phyloP scores from a whole-genome alignment of 2,797 vertebrate genomes.

The Melanotaenia boesemani region DNA sequence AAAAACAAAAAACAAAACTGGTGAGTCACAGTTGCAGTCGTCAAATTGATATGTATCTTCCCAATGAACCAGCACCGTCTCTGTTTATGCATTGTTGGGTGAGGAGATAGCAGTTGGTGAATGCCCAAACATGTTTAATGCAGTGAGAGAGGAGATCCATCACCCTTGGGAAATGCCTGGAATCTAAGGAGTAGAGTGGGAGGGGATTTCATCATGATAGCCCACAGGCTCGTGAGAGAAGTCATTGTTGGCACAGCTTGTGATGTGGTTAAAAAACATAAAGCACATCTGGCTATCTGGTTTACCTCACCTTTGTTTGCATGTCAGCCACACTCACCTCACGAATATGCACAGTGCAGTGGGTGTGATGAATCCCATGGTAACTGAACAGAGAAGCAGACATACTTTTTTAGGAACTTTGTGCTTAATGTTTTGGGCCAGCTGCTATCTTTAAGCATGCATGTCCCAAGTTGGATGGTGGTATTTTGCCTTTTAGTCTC shows the following conservation, averaged over 20 bases:
- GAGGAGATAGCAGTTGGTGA: conserved; percentile 29
- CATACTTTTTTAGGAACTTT: conserved; percentile 18
- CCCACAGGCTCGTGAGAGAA: conserved; percentile 50
- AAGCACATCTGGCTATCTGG: conserved; percentile 60
- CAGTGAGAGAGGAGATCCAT: conserved; percentile 42
- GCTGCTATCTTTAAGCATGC: conserved; percentile 16
- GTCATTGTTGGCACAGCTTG: conserved; percentile 49
- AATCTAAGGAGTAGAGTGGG: conserved; percentile 64
- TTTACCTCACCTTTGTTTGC: conserved; percentile 56
- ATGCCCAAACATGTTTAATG: conserved; percentile 65
- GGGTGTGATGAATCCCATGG: conserved; percentile 5
- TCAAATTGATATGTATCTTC: conserved; percentile 16
- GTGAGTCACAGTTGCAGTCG: conserved; percentile 17
- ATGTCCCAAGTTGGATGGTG: conserved; percentile 16
- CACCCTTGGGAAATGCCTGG: conserved; percentile 73
- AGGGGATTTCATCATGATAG: conserved; percentile 60
- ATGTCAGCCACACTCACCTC: conserved; percentile 13
- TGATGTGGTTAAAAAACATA: conserved; percentile 51
- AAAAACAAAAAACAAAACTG: not conserved
- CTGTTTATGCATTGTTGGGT: conserved; percentile 33
- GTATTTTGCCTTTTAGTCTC: conserved; percentile 51
- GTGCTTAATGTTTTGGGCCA: conserved; percentile 29
- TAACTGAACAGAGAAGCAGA: conserved; percentile 15
- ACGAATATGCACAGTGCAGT: not conserved
- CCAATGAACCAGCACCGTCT: conserved; percentile 37